Evolutionary conservation across 2,888 invertebrate genomes (phyloP).

Genomic region (Epicampocera succincta): DNA sequence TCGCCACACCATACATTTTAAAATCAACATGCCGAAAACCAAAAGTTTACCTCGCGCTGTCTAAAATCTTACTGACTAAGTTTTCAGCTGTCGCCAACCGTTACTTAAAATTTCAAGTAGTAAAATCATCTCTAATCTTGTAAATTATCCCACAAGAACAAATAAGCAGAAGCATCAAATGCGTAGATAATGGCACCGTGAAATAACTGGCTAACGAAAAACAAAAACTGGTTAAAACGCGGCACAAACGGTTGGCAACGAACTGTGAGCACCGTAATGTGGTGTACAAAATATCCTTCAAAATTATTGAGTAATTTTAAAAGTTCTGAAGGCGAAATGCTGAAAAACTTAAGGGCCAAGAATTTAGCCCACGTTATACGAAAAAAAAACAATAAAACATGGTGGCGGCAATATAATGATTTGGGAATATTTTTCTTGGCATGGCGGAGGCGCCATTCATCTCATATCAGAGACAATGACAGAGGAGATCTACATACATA

Average conservation of each 20-base stretch:
- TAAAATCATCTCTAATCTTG: slow-evolving; percentile 31
- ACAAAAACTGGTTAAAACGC: not conserved
- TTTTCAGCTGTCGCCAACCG: not conserved
- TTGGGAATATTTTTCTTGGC: too few relatives aligned
- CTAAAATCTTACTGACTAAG: slow-evolving; percentile 28
- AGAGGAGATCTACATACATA: too few relatives aligned
- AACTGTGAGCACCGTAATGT: not conserved
- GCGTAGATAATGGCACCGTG: not conserved
- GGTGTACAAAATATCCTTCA: too few relatives aligned
- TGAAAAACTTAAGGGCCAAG: too few relatives aligned
- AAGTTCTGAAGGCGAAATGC: too few relatives aligned
- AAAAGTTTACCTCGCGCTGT: slow-evolving; percentile 20
- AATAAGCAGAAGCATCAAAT: not conserved
- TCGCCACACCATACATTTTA: slow-evolving; percentile 34
- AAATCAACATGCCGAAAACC: not conserved
- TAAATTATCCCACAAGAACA: slow-evolving; percentile 14
- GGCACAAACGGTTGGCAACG: not conserved
- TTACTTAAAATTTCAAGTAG: slow-evolving; percentile 24
- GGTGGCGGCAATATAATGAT: too few relatives aligned
- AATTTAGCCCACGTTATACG: too few relatives aligned
- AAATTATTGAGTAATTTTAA: too few relatives aligned
- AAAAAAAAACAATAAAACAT: too few relatives aligned
- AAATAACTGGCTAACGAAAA: not conserved
- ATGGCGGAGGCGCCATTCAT: too few relatives aligned
- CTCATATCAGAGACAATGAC: too few relatives aligned